Conservation (phyloP, 2,888 invertebrate species). For the Melanchra persicariae region DNA sequence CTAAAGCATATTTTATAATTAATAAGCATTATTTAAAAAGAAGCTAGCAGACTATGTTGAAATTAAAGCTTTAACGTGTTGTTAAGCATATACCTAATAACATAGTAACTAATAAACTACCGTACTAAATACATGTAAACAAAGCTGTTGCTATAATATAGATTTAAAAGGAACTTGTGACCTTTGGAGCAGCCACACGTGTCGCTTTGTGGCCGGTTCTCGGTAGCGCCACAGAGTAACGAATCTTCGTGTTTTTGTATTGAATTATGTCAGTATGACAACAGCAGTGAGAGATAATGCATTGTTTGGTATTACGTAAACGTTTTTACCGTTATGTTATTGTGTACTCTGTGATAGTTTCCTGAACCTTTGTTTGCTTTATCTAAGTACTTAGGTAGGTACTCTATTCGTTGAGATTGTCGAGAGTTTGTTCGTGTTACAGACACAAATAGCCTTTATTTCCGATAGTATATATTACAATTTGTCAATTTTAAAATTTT, state of each 20-base stretch:
- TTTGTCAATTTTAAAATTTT: too few species aligned
- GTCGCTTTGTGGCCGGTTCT: conserved; percentile 30
- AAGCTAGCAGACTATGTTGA: too few species aligned
- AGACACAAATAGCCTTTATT: too few species aligned
- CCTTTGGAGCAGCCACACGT: conserved; percentile 51
- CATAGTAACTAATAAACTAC: background rate
- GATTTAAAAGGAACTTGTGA: conserved; percentile 40
- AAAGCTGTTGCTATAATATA: background rate
- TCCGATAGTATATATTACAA: too few species aligned
- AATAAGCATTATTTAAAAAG: too few species aligned
- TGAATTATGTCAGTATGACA: conserved; percentile 52
- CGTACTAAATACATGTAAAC: background rate
- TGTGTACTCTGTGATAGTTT: conserved; percentile 45
- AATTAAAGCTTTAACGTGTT: background rate
- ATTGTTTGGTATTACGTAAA: conserved; percentile 47
- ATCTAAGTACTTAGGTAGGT: conserved; percentile 27
- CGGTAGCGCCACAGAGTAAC: conserved; percentile 45
- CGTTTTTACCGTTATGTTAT: conserved; percentile 22
- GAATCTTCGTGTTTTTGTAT: conserved; percentile 22
- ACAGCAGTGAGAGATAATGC: conserved; percentile 44
- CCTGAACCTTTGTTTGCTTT: conserved; percentile 45
- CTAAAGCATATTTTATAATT: too few species aligned
- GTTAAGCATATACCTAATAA: background rate
- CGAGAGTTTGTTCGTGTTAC: background rate
- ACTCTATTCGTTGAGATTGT: conserved; percentile 18